Conservation (phyloP, 2,113 vertebrate genomes). For the Candoia aspera region DNA sequence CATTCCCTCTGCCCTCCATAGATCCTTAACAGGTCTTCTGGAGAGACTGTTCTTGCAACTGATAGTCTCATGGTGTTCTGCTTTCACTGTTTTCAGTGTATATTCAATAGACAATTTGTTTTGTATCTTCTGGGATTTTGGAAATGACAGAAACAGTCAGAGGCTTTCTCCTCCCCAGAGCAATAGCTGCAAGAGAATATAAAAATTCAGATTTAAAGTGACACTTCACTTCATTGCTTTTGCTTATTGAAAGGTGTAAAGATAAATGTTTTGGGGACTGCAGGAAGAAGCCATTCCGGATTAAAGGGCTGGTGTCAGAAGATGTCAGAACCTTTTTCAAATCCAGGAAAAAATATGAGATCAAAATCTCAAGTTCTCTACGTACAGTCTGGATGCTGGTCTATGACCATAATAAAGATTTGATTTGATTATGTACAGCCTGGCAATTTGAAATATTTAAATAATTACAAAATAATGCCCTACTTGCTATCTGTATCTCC, state of each 20-base stretch:
- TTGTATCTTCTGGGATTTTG: neutral
- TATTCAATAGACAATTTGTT: conserved; percentile 5
- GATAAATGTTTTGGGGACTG: neutral
- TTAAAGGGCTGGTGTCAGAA: conserved; percentile 20
- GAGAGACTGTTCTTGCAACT: neutral
- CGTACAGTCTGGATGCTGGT: conserved; percentile 17
- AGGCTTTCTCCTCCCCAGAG: conserved; percentile 27
- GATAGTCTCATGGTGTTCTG: neutral
- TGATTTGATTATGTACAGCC: conserved; percentile 15
- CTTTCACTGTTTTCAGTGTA: conserved; percentile 10
- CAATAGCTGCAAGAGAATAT: conserved; percentile 36
- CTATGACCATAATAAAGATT: neutral
- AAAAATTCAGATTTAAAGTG: neutral
- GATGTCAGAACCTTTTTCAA: conserved; percentile 24
- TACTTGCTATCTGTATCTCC: neutral
- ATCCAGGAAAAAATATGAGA: conserved; percentile 24
- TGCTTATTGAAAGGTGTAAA: conserved; percentile 29
- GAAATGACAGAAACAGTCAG: conserved; percentile 1
- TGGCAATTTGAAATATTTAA: conserved; percentile 6
- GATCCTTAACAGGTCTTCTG: neutral
- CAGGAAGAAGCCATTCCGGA: neutral
- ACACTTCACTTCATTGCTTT: neutral
- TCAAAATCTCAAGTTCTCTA: conserved; percentile 1
- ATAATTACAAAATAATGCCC: neutral
- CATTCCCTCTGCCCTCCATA: neutral